phyloP scores from a whole-genome alignment of 2,888 invertebrate genomes.

The Aricia artaxerxes region DNA sequence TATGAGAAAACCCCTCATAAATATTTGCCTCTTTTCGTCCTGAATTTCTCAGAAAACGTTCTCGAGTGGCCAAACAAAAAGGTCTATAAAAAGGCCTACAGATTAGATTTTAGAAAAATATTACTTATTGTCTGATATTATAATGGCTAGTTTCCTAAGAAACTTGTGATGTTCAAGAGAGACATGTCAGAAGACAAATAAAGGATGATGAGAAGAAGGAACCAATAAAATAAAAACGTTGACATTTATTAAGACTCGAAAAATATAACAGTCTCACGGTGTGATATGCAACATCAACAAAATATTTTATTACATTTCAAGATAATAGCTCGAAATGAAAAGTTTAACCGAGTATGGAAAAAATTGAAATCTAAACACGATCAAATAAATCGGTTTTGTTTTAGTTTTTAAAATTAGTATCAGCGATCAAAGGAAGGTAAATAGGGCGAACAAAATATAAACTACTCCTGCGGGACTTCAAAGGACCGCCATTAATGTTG shows the following conservation, averaged over 20 bases:
- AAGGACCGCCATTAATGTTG: constrained; percentile 23
- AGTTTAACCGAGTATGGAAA: not conserved
- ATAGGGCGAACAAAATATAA: constrained; percentile 26
- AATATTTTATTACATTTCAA: not conserved
- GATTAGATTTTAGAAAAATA: not conserved
- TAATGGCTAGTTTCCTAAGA: not conserved
- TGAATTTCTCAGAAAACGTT: constrained; percentile 7
- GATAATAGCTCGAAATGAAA: not conserved
- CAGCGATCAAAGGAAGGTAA: constrained; percentile 27
- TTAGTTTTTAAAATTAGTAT: constrained; percentile 22
- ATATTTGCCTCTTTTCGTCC: constrained; percentile 26
- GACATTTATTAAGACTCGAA: too few species aligned
- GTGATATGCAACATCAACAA: not conserved
- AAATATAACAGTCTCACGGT: not conserved
- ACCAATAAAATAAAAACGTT: too few species aligned
- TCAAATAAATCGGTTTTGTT: not conserved
- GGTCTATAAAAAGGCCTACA: not conserved
- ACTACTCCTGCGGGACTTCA: constrained; percentile 27
- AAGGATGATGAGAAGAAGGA: not conserved
- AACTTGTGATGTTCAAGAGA: constrained; percentile 2
- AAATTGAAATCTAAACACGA: not conserved
- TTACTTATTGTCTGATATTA: not conserved
- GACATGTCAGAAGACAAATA: not conserved
- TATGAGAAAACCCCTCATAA: constrained; percentile 20
- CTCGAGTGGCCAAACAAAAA: constrained; percentile 21